These are phyloP conservation scores for Sarcophaga peregrina DNA, from an alignment of 1,140 invertebrate genomes.

Conservation along the genomic window DNA sequence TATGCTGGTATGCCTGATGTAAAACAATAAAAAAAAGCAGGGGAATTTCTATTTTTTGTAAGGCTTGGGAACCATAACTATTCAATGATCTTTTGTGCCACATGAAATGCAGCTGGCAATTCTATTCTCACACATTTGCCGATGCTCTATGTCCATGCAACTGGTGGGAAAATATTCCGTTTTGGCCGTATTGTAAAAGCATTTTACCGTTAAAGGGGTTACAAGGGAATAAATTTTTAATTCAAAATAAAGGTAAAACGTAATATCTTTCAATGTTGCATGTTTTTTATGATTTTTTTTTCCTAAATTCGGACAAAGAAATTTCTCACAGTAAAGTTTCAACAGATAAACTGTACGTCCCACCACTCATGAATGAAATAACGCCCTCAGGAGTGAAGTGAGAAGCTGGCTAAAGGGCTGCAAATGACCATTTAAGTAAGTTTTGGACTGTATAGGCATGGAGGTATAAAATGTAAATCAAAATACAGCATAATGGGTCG, in stretches of 20 bases:
- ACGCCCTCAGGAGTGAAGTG: too few relatives aligned
- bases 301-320: not conserved
- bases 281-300: not conserved
- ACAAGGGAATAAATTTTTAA: not conserved
- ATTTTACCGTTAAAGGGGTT: not conserved
- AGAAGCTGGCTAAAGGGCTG: too few relatives aligned
- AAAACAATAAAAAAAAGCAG: not conserved
- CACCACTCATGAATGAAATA: too few relatives aligned
- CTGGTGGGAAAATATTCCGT: constrained; percentile 1
- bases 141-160: not conserved
- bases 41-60: not conserved
- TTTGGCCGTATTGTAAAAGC: not conserved
- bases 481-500: too few relatives aligned
- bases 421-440: too few relatives aligned
- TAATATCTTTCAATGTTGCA: not conserved
- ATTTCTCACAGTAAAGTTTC: too few relatives aligned
- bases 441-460: too few relatives aligned
- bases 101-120: not conserved
- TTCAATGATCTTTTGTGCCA: not conserved
- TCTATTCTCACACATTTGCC: constrained; percentile 10
- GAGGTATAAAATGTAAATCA: too few relatives aligned
- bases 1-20: not conserved
- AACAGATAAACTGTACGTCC: too few relatives aligned
- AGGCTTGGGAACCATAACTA: constrained; percentile 1
- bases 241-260: not conserved